Conservation (phyloP, 2,888 invertebrate species). For the Amblyjoppa proteus region DNA sequence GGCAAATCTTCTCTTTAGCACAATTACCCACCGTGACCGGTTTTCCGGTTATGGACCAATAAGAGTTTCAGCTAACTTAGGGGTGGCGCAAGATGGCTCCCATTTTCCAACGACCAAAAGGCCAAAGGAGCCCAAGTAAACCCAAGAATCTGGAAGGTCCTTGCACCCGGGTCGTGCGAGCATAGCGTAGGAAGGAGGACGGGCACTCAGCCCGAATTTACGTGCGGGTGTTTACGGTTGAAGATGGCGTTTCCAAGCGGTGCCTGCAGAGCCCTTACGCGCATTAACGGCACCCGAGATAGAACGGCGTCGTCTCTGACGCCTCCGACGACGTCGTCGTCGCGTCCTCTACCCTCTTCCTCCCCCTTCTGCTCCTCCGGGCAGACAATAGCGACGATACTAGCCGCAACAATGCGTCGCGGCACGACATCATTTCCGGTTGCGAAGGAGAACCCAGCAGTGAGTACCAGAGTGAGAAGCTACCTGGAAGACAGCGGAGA, state of each 20-base stretch:
- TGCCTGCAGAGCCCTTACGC: slow-evolving; percentile 68
- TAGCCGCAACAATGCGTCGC: slow-evolving; percentile 72
- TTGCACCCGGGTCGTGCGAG: slow-evolving; percentile 40
- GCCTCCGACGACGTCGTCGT: slow-evolving; percentile 54
- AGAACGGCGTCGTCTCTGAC: slow-evolving; percentile 65
- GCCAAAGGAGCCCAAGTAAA: slow-evolving; percentile 11
- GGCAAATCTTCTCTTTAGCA: neutral
- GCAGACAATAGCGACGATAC: slow-evolving; percentile 76
- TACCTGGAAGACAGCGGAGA: slow-evolving; percentile 49
- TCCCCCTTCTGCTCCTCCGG: slow-evolving; percentile 58
- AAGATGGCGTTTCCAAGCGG: slow-evolving; percentile 70
- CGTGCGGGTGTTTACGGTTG: slow-evolving; percentile 77
- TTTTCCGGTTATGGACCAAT: neutral
- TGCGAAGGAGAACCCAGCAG: slow-evolving; percentile 54
- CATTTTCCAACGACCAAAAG: neutral
- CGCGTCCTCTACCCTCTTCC: slow-evolving; percentile 26
- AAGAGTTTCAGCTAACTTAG: neutral
- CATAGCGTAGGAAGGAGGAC: slow-evolving; percentile 23
- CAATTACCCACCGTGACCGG: neutral
- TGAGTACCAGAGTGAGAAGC: slow-evolving; percentile 46
- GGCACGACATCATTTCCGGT: slow-evolving; percentile 69
- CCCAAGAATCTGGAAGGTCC: slow-evolving; percentile 22
- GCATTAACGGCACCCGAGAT: slow-evolving; percentile 75
- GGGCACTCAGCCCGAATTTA: slow-evolving; percentile 76
- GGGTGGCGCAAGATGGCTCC: neutral